These are phyloP conservation scores for Hydrotaea cyrtoneurina DNA, from an alignment of 2,888 invertebrate species.

Conservation along the genomic window DNA sequence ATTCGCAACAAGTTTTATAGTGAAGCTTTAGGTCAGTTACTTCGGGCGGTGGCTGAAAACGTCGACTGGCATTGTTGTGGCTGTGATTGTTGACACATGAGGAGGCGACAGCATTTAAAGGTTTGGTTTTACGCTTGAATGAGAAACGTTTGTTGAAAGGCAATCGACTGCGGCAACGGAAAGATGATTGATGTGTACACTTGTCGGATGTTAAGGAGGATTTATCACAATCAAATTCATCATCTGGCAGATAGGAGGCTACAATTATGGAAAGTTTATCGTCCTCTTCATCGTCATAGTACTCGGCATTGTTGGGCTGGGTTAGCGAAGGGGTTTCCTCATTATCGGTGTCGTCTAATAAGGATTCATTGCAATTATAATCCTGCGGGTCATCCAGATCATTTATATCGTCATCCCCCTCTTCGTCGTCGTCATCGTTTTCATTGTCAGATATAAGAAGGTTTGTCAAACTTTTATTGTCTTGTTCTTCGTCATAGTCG, in stretches of 20 bases:
- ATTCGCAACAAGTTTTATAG: conserved; percentile 80
- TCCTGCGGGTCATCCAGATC: neutral
- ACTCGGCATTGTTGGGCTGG: neutral
- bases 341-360: conserved; percentile 32
- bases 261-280: conserved; percentile 79
- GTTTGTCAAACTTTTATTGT: conserved; percentile 75
- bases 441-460: conserved; percentile 75
- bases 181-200: conserved; percentile 24
- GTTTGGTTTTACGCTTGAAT: conserved; percentile 71
- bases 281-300: conserved; percentile 74
- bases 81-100: conserved; percentile 34
- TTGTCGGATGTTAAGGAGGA: conserved; percentile 48
- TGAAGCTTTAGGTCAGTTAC: conserved; percentile 75
- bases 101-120: conserved; percentile 57
- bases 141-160: conserved; percentile 75
- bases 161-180: conserved; percentile 33
- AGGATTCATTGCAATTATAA: conserved; percentile 55
- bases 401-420: conserved; percentile 51
- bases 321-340: conserved; percentile 18
- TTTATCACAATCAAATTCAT: conserved; percentile 68
- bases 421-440: conserved; percentile 72
- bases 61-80: conserved; percentile 15
- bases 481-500: conserved; percentile 69
- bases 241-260: conserved; percentile 77
- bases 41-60: conserved; percentile 69